These are phyloP conservation scores for Bufo bufo DNA, from an alignment of 2,113 vertebrate species.

Conservation along the genomic window DNA sequence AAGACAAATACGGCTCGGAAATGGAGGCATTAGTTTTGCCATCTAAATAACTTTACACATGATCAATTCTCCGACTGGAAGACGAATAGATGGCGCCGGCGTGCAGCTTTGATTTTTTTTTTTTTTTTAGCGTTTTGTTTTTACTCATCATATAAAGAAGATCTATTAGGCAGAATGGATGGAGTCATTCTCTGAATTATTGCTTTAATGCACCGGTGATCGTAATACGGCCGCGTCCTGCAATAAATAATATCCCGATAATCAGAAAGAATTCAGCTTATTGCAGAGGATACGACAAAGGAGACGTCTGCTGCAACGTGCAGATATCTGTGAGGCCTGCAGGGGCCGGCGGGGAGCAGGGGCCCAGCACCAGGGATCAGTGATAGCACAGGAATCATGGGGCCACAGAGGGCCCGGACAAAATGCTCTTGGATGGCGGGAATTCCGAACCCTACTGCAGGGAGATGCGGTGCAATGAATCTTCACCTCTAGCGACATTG, in stretches of 20 bases:
- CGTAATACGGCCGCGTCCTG: not conserved
- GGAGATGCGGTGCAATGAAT: too few relatives aligned
- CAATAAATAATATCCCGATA: not conserved
- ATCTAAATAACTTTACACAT: slow-evolving; percentile 39
- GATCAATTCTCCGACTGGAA: slow-evolving; percentile 37
- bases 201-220: not conserved
- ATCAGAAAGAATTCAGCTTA: not conserved
- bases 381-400: too few relatives aligned
- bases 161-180: not conserved
- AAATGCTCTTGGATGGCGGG: too few relatives aligned
- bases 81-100: not conserved
- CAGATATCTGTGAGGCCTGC: too few relatives aligned
- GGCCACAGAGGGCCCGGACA: too few relatives aligned
- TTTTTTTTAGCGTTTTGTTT: not conserved
- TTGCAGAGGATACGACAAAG: not conserved
- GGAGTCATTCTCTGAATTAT: not conserved
- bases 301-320: not conserved
- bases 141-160: not conserved
- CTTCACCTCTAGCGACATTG: too few relatives aligned
- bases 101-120: not conserved
- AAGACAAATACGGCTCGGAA: not conserved
- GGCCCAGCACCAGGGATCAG: too few relatives aligned
- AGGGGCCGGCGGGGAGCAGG: too few relatives aligned
- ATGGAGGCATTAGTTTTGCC: not conserved
- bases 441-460: too few relatives aligned